Conservation (phyloP, 2,888 invertebrate species). For the Metacarcinus magister region DNA sequence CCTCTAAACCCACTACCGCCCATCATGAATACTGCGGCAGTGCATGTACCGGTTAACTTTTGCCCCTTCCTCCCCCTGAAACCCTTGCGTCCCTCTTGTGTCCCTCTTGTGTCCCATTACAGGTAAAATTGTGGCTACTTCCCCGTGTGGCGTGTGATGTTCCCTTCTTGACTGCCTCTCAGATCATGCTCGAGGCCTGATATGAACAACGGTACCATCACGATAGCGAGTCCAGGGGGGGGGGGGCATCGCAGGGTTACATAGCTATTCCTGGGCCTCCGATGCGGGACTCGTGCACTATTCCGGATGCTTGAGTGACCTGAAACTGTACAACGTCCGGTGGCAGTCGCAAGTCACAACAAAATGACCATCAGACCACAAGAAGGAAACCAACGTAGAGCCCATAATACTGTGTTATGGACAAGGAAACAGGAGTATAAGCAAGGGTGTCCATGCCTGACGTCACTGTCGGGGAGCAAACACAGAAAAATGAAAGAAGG, state of each 20-base stretch:
- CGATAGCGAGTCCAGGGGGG: neutral
- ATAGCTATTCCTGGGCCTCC: neutral
- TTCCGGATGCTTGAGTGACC: neutral
- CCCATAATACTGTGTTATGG: neutral
- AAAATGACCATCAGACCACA: slow-evolving; percentile 14
- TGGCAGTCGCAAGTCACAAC: slow-evolving; percentile 12
- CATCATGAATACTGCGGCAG: neutral
- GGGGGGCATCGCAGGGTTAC: neutral
- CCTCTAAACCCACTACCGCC: neutral
- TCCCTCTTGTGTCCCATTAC: neutral
- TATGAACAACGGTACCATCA: neutral
- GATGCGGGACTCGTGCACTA: neutral
- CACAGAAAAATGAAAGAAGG: neutral
- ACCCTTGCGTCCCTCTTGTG: neutral
- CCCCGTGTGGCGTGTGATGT: neutral
- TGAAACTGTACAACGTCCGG: neutral
- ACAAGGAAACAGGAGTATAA: neutral
- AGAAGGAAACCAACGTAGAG: neutral
- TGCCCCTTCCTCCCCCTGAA: neutral
- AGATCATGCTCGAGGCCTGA: slow-evolving; percentile 1
- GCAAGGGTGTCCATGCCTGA: neutral
- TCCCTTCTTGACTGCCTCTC: slow-evolving; percentile 26
- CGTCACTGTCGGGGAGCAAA: neutral
- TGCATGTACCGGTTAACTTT: neutral
- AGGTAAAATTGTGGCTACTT: neutral